Percentiles rank a stretch among this genome's conserved stretches.
Conservation (phyloP, 2,888 invertebrate genomes). For the Pandemis corylana region DNA sequence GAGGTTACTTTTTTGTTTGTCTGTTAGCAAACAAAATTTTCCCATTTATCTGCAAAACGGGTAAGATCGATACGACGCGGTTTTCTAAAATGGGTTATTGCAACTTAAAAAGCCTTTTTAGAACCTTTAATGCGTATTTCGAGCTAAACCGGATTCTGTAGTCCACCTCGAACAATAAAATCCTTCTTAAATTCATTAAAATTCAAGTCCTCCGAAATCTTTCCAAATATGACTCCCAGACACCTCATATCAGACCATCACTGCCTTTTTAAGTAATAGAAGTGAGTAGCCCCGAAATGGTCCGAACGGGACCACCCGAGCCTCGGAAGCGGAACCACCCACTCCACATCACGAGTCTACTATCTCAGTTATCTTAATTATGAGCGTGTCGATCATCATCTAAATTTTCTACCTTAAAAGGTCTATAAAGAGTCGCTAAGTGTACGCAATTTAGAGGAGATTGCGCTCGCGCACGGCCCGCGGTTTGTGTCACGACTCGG, state of each 20-base stretch:
- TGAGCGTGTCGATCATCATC: slow-evolving; percentile 84
- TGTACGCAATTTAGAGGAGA: slow-evolving; percentile 82
- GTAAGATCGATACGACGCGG: too few species aligned
- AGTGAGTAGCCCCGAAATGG: slow-evolving; percentile 61
- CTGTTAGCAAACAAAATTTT: too few species aligned
- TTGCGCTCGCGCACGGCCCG: slow-evolving; percentile 64
- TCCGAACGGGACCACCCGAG: slow-evolving; percentile 67
- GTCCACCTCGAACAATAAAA: too few species aligned
- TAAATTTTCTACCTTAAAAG: slow-evolving; percentile 83
- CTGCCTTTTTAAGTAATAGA: slow-evolving; percentile 44
- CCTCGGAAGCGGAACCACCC: slow-evolving; percentile 83
- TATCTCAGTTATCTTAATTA: slow-evolving; percentile 82
- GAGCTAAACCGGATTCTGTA: too few species aligned
- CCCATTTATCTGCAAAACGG: too few species aligned
- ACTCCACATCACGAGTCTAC: slow-evolving; percentile 76
- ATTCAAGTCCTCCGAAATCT: background rate
- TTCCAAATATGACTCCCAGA: slow-evolving; percentile 41
- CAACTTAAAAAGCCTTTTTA: too few species aligned
- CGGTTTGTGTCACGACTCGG: slow-evolving; percentile 77
- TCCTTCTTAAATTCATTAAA: background rate
- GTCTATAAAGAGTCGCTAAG: slow-evolving; percentile 82
- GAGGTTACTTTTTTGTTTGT: too few species aligned
- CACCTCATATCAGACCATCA: slow-evolving; percentile 55
- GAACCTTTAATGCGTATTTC: too few species aligned
- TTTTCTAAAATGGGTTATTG: too few species aligned